Percentiles rank a stretch among this genome's conserved stretches.
Evolutionary conservation across 2,113 vertebrate genomes (phyloP).

Genomic region (Chloropsis cyanopogon): DNA sequence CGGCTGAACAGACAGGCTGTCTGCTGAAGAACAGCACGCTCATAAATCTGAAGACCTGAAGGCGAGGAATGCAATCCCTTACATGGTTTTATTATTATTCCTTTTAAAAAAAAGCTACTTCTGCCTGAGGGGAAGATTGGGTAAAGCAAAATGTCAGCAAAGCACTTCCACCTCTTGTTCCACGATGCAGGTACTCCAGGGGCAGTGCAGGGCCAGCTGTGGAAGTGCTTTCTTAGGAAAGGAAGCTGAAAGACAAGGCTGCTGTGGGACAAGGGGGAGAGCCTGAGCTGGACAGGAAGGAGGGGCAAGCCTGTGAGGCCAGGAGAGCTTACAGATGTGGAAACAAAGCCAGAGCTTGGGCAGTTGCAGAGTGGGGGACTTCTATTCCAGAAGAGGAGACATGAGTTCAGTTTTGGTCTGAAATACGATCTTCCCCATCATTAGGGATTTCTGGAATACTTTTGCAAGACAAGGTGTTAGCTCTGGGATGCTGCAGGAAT

Average conservation of each 20-base stretch:
- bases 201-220: neutral
- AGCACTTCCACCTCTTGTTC: neutral
- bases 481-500: neutral
- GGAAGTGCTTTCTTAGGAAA: neutral
- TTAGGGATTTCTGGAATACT: neutral
- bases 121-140: neutral
- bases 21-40: neutral
- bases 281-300: neutral
- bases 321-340: neutral
- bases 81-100: neutral
- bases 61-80: neutral
- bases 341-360: neutral
- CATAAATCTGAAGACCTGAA: neutral
- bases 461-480: neutral
- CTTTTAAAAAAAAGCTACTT: neutral
- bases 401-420: neutral
- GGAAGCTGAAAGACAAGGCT: neutral
- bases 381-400: neutral
- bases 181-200: neutral
- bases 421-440: neutral
- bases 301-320: neutral
- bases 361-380: neutral
- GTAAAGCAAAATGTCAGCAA: neutral
- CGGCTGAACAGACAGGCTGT: neutral
- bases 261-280: neutral